phyloP scores from a whole-genome alignment of 2,888 invertebrate species.

The Tryphoninae sp. region DNA sequence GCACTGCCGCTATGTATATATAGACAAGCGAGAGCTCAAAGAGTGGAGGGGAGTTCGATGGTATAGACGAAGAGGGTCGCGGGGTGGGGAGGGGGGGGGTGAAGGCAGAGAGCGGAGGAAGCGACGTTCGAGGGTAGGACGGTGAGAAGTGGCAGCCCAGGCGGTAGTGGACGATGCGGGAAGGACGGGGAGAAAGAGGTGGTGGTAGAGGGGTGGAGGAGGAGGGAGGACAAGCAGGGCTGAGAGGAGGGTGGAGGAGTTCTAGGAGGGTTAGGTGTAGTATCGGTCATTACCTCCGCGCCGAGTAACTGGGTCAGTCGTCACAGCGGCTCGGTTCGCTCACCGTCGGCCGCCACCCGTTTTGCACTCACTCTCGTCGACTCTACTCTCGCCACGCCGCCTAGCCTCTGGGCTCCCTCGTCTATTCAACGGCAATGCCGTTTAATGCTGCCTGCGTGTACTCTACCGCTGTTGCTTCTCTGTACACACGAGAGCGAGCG shows the following conservation, averaged over 20 bases:
- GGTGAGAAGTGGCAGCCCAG: not conserved
- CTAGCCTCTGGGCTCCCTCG: constrained; percentile 47
- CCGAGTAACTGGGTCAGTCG: constrained; percentile 81
- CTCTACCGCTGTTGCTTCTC: too few relatives aligned
- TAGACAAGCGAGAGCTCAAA: constrained; percentile 9
- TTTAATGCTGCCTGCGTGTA: too few relatives aligned
- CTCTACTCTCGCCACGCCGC: constrained; percentile 45
- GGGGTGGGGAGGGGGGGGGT: constrained; percentile 34
- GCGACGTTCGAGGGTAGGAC: constrained; percentile 40
- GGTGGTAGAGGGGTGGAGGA: constrained; percentile 60
- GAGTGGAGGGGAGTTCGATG: constrained; percentile 4
- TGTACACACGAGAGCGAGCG: too few relatives aligned
- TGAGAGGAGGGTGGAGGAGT: constrained; percentile 59
- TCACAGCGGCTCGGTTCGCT: constrained; percentile 79
- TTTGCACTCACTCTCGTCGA: constrained; percentile 49
- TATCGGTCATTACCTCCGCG: constrained; percentile 81
- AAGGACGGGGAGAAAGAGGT: constrained; percentile 26
- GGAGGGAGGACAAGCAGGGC: constrained; percentile 60
- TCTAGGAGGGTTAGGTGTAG: constrained; percentile 79
- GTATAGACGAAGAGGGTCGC: constrained; percentile 12
- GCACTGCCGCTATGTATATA: constrained; percentile 2
- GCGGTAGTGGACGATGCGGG: not conserved
- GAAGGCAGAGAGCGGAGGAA: constrained; percentile 36
- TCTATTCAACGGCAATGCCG: constrained; percentile 25
- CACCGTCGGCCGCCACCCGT: constrained; percentile 68